A percentile compares a stretch with the other conserved stretches of the same genome.
phyloP scores from a whole-genome alignment of 1,140 invertebrate species.

The Drosophila takahashii region DNA sequence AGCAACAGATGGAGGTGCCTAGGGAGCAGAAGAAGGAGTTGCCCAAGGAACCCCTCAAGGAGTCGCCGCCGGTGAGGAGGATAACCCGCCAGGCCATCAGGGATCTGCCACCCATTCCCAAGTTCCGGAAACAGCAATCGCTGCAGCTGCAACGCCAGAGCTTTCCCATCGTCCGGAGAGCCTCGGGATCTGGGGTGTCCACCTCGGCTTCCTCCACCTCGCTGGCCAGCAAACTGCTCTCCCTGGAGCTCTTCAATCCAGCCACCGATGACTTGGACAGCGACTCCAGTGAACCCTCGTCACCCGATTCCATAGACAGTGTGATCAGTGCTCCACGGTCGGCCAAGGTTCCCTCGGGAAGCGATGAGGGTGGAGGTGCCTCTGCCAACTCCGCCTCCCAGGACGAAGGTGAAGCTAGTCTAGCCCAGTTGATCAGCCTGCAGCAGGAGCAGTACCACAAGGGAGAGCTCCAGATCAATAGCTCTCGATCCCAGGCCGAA shows the following conservation, averaged over 20 bases:
- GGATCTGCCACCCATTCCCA: slow-evolving; percentile 87
- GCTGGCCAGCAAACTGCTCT: slow-evolving; percentile 87
- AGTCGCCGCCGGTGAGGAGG: slow-evolving; percentile 35
- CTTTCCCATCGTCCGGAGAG: slow-evolving; percentile 88
- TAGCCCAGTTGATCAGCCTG: slow-evolving; percentile 52
- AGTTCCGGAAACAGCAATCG: slow-evolving; percentile 87
- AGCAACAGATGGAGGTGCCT: slow-evolving; percentile 21
- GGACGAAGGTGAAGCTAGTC: slow-evolving; percentile 31
- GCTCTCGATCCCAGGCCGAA: slow-evolving; percentile 42
- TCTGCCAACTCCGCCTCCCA: slow-evolving; percentile 32
- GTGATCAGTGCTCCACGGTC: slow-evolving; percentile 89
- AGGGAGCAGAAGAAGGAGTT: slow-evolving; percentile 17
- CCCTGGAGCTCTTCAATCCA: slow-evolving; percentile 94
- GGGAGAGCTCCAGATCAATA: slow-evolving; percentile 68
- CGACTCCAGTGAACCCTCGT: slow-evolving; percentile 93
- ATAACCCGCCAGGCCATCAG: slow-evolving; percentile 87
- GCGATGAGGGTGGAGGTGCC: slow-evolving; percentile 42
- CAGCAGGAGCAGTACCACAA: slow-evolving; percentile 62
- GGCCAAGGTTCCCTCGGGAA: slow-evolving; percentile 42
- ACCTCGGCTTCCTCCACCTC: slow-evolving; percentile 55
- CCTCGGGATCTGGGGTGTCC: slow-evolving; percentile 79
- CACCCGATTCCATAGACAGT: slow-evolving; percentile 93
- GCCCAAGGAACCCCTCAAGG: slow-evolving; percentile 26
- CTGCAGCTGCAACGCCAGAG: slow-evolving; percentile 82
- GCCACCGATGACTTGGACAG: slow-evolving; percentile 96